Evolutionary conservation across 2,888 invertebrate genomes (phyloP).

Genomic region (Sarcophaga carnaria): DNA sequence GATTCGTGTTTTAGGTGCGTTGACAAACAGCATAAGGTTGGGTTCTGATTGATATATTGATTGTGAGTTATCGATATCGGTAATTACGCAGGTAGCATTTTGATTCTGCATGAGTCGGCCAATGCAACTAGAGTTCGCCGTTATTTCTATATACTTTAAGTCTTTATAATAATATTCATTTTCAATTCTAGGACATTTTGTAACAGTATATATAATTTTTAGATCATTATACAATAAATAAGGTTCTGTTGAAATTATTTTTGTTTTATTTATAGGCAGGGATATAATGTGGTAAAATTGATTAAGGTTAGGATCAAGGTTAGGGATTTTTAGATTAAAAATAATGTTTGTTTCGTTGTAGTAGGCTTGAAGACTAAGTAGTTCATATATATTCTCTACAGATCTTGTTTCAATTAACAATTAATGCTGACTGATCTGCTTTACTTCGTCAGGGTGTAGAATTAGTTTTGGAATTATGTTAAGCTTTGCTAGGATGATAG

Average conservation of each 20-base stretch:
- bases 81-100: too few species aligned
- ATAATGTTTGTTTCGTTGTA: constrained; percentile 64
- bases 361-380: constrained; percentile 21
- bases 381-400: constrained; percentile 63
- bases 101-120: too few species aligned
- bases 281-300: constrained; percentile 56
- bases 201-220: too few species aligned
- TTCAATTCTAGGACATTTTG: too few species aligned
- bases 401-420: constrained; percentile 54
- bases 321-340: constrained; percentile 64
- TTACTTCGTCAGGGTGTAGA: constrained; percentile 57
- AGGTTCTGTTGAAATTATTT: constrained; percentile 41
- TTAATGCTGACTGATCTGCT: constrained; percentile 47
- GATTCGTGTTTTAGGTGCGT: too few species aligned
- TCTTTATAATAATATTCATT: too few species aligned
- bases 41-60: too few species aligned
- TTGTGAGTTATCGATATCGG: too few species aligned
- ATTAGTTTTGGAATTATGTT: constrained; percentile 67
- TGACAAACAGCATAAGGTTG: too few species aligned
- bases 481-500: constrained; percentile 62
- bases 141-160: too few species aligned
- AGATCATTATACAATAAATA: too few species aligned
- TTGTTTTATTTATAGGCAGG: constrained; percentile 62
- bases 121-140: too few species aligned
- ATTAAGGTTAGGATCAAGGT: constrained; percentile 39